These are phyloP conservation scores for Zaprionus lachaisei DNA, from an alignment of 1,140 invertebrate species.

Conservation along the genomic window DNA sequence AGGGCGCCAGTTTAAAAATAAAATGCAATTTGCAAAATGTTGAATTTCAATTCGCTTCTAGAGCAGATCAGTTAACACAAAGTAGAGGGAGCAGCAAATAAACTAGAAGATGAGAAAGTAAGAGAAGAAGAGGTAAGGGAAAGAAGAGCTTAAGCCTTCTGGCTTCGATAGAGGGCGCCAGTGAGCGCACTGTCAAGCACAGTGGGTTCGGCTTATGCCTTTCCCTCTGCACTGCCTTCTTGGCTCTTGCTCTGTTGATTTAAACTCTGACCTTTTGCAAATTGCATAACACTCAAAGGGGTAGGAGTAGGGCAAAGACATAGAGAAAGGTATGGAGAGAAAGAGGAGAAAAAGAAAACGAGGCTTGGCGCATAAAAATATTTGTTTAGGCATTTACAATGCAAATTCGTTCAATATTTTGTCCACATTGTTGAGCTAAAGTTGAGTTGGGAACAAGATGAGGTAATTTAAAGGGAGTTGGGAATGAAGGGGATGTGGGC, in stretches of 20 bases:
- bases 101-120: not conserved
- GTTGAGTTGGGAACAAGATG: not conserved
- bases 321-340: not conserved
- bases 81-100: not conserved
- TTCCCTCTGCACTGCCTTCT: not conserved
- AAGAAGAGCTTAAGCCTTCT: slow-evolving; percentile 35
- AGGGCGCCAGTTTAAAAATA: slow-evolving; percentile 20
- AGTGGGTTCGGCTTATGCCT: slow-evolving; percentile 5
- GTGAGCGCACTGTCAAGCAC: slow-evolving; percentile 27
- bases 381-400: slow-evolving; percentile 81
- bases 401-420: slow-evolving; percentile 73
- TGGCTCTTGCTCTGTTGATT: slow-evolving; percentile 40
- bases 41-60: slow-evolving; percentile 31
- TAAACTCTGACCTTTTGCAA: slow-evolving; percentile 54
- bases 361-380: slow-evolving; percentile 43
- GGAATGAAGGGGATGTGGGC: slow-evolving; percentile 6
- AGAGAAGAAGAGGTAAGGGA: too few species aligned
- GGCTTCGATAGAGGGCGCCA: slow-evolving; percentile 15
- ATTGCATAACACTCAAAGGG: slow-evolving; percentile 52
- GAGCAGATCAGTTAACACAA: slow-evolving; percentile 15
- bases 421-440: not conserved
- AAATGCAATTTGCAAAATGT: slow-evolving; percentile 27
- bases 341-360: not conserved
- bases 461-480: not conserved
- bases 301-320: not conserved